Evolutionary conservation across 2,888 invertebrate genomes (phyloP).

Genomic region (Lasiommata megera): DNA sequence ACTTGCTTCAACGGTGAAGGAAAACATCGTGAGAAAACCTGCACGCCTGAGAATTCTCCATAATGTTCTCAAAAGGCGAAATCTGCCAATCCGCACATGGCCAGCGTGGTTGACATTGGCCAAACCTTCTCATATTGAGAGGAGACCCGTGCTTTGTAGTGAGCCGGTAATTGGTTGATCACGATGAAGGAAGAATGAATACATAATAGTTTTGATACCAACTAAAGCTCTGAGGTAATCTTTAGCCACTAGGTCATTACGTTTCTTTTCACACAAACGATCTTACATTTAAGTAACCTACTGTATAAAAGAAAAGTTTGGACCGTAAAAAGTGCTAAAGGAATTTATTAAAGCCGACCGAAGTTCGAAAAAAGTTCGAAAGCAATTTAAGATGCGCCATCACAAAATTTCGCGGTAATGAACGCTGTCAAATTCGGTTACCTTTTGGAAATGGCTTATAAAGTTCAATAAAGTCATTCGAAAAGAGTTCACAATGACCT

Average conservation of each 20-base stretch:
- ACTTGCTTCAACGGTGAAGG: too few relatives aligned
- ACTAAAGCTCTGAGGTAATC: not conserved
- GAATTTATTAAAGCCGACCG: constrained; percentile 13
- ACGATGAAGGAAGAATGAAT: too few relatives aligned
- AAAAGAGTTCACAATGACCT: not conserved
- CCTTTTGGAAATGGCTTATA: constrained; percentile 9
- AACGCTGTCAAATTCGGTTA: constrained; percentile 15
- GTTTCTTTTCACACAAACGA: constrained; percentile 7
- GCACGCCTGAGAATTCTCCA: too few relatives aligned
- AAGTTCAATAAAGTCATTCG: not conserved
- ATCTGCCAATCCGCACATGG: too few relatives aligned
- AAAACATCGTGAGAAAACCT: too few relatives aligned
- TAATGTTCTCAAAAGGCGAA: too few relatives aligned
- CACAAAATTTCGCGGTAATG: constrained; percentile 20
- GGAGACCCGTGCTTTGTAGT: too few relatives aligned
- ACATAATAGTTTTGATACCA: not conserved
- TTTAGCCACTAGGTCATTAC: not conserved
- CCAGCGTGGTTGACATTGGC: too few relatives aligned
- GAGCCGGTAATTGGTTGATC: too few relatives aligned
- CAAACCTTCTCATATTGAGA: too few relatives aligned
- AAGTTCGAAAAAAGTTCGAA: constrained; percentile 19
- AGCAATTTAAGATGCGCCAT: constrained; percentile 22
- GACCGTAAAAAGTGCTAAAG: constrained; percentile 13
- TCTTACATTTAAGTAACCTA: constrained; percentile 1
- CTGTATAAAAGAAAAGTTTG: constrained; percentile 10